phyloP scores from a whole-genome alignment of 2,888 invertebrate species.

The Torymus texanus region DNA sequence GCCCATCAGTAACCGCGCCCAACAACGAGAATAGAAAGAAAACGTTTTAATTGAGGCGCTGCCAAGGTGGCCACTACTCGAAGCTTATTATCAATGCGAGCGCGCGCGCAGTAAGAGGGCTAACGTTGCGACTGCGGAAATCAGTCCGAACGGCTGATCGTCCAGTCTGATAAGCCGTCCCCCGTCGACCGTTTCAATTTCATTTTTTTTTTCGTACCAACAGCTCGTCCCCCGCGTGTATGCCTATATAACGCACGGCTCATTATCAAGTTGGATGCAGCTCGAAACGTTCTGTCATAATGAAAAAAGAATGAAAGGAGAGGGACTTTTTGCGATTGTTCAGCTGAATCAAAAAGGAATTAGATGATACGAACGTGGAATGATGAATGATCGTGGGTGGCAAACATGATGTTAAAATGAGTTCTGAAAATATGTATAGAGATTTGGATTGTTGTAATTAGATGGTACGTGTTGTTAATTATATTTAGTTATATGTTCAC shows the following conservation, averaged over 20 bases:
- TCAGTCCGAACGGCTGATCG: slow-evolving; percentile 33
- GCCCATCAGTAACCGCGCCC: too few species aligned
- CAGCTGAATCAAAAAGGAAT: too few species aligned
- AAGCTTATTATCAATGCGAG: slow-evolving; percentile 6
- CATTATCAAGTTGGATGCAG: neutral
- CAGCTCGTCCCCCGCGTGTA: neutral
- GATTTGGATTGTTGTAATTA: too few species aligned
- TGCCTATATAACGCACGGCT: neutral
- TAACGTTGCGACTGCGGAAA: slow-evolving; percentile 28
- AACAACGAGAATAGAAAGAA: neutral
- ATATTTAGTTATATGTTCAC: too few species aligned
- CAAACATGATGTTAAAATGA: too few species aligned
- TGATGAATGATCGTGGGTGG: too few species aligned
- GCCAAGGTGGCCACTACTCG: neutral
- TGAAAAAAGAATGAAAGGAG: neutral
- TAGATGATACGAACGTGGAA: too few species aligned
- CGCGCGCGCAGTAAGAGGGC: neutral
- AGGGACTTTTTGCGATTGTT: too few species aligned
- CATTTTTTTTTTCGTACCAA: slow-evolving; percentile 12
- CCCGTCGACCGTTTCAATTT: slow-evolving; percentile 11
- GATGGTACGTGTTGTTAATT: too few species aligned
- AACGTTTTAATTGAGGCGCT: neutral
- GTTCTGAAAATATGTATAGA: too few species aligned
- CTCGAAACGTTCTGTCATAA: neutral
- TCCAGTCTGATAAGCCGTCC: slow-evolving; percentile 18